These are phyloP conservation scores for Poecilia latipinna DNA, from an alignment of 2,113 vertebrate species.

Conservation along the genomic window DNA sequence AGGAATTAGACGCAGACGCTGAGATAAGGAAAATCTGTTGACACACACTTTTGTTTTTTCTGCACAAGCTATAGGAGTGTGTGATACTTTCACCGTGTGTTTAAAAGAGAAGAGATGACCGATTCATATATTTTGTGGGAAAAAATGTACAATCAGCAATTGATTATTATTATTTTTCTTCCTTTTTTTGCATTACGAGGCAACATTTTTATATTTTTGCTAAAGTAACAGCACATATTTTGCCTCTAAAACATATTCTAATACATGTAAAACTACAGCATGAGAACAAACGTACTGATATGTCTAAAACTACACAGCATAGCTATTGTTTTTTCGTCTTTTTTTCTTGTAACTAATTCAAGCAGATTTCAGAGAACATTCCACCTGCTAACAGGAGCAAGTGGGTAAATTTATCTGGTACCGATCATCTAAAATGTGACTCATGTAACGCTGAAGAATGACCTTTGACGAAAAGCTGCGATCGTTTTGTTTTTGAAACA, in stretches of 20 bases:
- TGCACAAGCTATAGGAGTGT: neutral
- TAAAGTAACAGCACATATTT: neutral
- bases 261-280: neutral
- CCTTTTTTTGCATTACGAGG: neutral
- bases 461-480: slow-evolving; percentile 53
- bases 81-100: neutral
- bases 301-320: neutral
- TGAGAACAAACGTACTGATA: too few relatives aligned
- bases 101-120: neutral
- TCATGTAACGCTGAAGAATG: slow-evolving; percentile 46
- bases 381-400: neutral
- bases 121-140: neutral
- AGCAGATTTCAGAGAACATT: neutral
- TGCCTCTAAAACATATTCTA: neutral
- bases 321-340: neutral
- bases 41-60: neutral
- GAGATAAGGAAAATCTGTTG: neutral
- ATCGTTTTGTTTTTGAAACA: slow-evolving; percentile 39
- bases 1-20: neutral
- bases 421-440: neutral
- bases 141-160: neutral
- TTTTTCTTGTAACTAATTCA: neutral
- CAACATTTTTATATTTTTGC: neutral
- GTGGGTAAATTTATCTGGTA: slow-evolving; percentile 7
- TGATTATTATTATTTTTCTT: too few relatives aligned